These are phyloP conservation scores for Syngnathoides biaculeatus DNA, from an alignment of 2,113 vertebrate species.

Conservation along the genomic window DNA sequence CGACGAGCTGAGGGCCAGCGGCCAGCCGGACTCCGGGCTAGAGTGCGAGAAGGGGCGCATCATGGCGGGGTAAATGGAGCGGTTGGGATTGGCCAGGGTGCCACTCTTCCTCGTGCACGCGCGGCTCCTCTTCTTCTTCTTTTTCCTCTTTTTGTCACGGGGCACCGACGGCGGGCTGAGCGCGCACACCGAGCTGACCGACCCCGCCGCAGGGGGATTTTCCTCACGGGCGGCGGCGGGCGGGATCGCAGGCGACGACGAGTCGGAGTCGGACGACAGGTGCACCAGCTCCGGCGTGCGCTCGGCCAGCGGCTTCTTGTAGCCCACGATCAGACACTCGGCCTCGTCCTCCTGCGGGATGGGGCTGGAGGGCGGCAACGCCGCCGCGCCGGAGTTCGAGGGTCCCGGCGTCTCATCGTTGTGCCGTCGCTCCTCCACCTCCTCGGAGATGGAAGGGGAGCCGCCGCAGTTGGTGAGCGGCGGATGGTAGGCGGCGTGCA, in stretches of 20 bases:
- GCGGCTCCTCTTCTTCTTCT: neutral
- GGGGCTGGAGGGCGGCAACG: slow-evolving; percentile 64
- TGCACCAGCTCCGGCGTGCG: slow-evolving; percentile 89
- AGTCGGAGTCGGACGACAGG: slow-evolving; percentile 84
- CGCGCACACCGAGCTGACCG: slow-evolving; percentile 3
- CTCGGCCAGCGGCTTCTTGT: slow-evolving; percentile 88
- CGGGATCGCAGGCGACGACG: slow-evolving; percentile 29
- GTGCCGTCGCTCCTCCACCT: slow-evolving; percentile 6
- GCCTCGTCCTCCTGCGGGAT: slow-evolving; percentile 26
- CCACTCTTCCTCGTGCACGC: slow-evolving; percentile 21
- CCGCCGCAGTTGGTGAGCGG: slow-evolving; percentile 72
- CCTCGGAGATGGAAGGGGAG: slow-evolving; percentile 78
- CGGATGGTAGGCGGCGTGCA: slow-evolving; percentile 83
- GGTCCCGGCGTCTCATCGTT: slow-evolving; percentile 88
- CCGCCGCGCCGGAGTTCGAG: slow-evolving; percentile 78
- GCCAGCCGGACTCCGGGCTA: slow-evolving; percentile 24
- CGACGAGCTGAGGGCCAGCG: neutral
- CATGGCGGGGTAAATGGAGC: slow-evolving; percentile 49
- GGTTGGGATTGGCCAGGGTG: slow-evolving; percentile 42
- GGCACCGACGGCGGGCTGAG: slow-evolving; percentile 3
- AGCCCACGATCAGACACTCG: slow-evolving; percentile 87
- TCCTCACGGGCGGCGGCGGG: slow-evolving; percentile 30
- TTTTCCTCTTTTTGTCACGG: neutral
- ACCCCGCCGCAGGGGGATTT: neutral
- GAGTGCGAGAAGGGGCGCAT: slow-evolving; percentile 31